Base-by-base conservation (phyloP, 2,113 vertebrate genomes). In the Pardalotus punctatus region DNA sequence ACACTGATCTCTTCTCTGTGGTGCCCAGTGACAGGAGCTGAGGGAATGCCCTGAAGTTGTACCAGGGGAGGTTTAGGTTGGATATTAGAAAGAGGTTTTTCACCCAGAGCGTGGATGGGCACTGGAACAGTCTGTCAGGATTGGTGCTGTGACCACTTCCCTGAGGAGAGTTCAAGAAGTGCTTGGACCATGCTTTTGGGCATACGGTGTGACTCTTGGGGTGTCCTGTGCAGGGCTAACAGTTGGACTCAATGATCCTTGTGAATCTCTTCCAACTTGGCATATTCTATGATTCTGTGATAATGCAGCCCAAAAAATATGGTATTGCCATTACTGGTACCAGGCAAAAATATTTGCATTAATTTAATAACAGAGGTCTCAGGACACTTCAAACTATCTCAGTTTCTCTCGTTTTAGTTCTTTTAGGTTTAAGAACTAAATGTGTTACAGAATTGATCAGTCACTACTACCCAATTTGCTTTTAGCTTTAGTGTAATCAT, bases 61-160 rank as follows among this genome's bases (percentile, higher is more conserved):
- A 1, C 0, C 36, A 50, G 8, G 20, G 35, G 25, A 57, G 31
- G 13, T 42, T 13, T 50, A 66, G 31, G 11, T 2, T 50, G 31
- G 31, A 42, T 42, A 66, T 35, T 1, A 38, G 8, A 2, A 42
- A 57, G 50, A 57, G 12, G 2, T 35, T 76, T 8, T 42, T 42
- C 21, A 25, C 7, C 4, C 31, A 36, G 36, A 36, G 7, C 16
- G 4, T 31, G 43, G 0, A 2, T 1, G 1, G 25, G 20, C 60
- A 24, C 24, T 40, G 42, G 22, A 35, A 48, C 12, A 40, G n/a
- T n/a, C n/a, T n/a, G n/a, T n/a, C n/a, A n/a, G n/a, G n/a, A n/a
- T n/a, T n/a, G n/a, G n/a, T n/a, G n/a, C n/a, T n/a, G n/a, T n/a
- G n/a, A n/a, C n/a, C n/a, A n/a, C n/a, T n/a, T n/a, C n/a, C n/a